These are phyloP conservation scores for Motacilla tschutschensis DNA, from an alignment of 2,113 vertebrate genomes.

Conservation along the genomic window DNA sequence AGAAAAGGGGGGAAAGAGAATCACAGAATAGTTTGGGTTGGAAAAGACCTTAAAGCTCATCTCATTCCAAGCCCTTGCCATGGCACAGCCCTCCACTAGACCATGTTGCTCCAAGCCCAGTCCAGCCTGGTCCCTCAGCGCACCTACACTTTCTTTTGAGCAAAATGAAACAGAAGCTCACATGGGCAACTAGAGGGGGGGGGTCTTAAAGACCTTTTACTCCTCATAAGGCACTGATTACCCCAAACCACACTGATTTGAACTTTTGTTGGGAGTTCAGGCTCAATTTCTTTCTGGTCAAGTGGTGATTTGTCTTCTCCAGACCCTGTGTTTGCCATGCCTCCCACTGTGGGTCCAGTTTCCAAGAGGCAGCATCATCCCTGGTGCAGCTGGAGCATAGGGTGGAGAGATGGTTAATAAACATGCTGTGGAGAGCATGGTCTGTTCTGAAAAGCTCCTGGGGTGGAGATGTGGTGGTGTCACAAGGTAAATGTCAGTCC, in stretches of 20 bases:
- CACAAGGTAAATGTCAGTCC: slow-evolving; percentile 51
- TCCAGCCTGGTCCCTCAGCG: neutral
- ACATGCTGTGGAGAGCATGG: neutral
- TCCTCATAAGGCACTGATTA: neutral
- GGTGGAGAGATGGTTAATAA: slow-evolving; percentile 25
- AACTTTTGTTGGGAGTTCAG: too few relatives aligned
- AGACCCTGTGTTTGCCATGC: accelerated
- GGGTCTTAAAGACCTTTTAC: neutral
- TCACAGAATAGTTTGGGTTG: neutral
- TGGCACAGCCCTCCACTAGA: neutral
- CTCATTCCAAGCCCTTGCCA: neutral
- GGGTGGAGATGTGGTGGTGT: neutral
- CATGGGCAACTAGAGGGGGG: neutral
- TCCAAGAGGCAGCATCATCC: neutral
- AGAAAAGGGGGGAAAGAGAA: neutral
- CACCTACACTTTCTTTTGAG: neutral
- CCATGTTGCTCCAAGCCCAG: neutral
- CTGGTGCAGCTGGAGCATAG: neutral
- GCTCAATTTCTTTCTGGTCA: neutral
- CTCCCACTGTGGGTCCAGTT: neutral
- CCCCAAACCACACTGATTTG: neutral
- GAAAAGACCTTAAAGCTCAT: neutral
- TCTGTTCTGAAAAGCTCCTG: slow-evolving; percentile 29
- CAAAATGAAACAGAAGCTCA: neutral
- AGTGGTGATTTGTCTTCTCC: neutral